Percentiles rank a stretch among this genome's conserved stretches.
Conservation (phyloP, 2,113 vertebrate species). For the Phalacrocorax aristotelis region DNA sequence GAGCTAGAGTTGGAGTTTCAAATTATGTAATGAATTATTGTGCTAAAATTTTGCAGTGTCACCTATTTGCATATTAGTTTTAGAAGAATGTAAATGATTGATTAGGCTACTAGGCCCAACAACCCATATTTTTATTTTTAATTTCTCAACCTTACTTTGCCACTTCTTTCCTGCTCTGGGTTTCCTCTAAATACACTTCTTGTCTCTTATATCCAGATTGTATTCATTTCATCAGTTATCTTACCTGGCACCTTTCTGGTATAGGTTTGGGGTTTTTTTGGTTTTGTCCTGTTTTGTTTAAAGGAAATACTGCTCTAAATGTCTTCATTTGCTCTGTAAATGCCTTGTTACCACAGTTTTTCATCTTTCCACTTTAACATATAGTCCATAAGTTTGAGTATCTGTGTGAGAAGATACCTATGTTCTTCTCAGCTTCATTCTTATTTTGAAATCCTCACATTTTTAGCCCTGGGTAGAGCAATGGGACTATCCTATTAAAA, state of each 20-base stretch:
- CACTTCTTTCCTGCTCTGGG: neutral
- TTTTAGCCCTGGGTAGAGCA: neutral
- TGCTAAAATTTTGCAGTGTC: conserved; percentile 28
- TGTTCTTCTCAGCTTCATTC: neutral
- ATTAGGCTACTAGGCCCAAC: neutral
- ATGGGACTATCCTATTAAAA: neutral
- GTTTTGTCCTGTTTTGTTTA: neutral
- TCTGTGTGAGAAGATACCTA: neutral
- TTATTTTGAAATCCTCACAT: neutral
- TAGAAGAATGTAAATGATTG: neutral
- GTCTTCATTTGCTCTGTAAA: conserved; percentile 12
- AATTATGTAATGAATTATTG: neutral
- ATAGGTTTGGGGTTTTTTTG: neutral
- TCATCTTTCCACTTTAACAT: neutral
- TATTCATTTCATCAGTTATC: neutral
- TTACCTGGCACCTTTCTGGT: neutral
- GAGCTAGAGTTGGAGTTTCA: neutral
- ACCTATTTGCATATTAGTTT: conserved; percentile 39
- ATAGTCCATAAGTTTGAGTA: neutral
- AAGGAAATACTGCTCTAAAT: neutral
- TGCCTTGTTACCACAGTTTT: neutral
- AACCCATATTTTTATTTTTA: neutral
- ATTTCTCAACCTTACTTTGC: neutral
- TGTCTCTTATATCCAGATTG: neutral
- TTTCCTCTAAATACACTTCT: conserved; percentile 1